Percentiles rank a stretch among this genome's conserved stretches.
These are phyloP conservation scores for Lycia hirtaria DNA, from an alignment of 2,888 invertebrate genomes.

Conservation along the genomic window DNA sequence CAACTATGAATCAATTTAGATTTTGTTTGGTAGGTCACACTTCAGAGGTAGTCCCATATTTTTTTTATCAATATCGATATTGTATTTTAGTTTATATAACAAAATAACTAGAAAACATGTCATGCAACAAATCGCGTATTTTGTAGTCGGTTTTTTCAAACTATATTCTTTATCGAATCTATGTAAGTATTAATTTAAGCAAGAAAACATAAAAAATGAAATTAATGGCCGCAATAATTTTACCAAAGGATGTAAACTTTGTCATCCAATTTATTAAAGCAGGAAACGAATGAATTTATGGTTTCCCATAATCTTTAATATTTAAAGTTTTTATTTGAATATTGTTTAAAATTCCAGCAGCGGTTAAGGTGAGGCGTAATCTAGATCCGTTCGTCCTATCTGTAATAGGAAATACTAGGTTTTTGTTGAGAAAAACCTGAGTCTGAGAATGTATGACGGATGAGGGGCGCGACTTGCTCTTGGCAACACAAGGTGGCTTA, in stretches of 20 bases:
- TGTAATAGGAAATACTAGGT: conserved; percentile 15
- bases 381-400: conserved; percentile 17
- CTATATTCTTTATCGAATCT: too few relatives aligned
- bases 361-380: conserved; percentile 3
- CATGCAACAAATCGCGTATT: too few relatives aligned
- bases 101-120: too few relatives aligned
- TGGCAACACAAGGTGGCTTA: conserved; percentile 17
- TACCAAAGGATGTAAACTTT: background rate
- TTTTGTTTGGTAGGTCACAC: too few relatives aligned
- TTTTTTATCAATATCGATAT: too few relatives aligned
- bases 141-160: too few relatives aligned
- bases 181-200: too few relatives aligned
- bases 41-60: too few relatives aligned
- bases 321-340: background rate
- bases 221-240: background rate
- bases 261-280: conserved; percentile 5
- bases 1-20: too few relatives aligned
- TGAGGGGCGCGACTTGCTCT: conserved; percentile 15
- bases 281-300: conserved; percentile 22
- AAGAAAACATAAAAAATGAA: background rate
- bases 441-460: conserved; percentile 15
- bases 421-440: conserved; percentile 19
- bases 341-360: background rate
- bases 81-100: too few relatives aligned
- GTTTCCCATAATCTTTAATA: conserved; percentile 4